Percentiles rank a stretch among this genome's conserved stretches.
Conservation (phyloP, 2,113 vertebrate species). For the Nothocercus nigrocapillus region DNA sequence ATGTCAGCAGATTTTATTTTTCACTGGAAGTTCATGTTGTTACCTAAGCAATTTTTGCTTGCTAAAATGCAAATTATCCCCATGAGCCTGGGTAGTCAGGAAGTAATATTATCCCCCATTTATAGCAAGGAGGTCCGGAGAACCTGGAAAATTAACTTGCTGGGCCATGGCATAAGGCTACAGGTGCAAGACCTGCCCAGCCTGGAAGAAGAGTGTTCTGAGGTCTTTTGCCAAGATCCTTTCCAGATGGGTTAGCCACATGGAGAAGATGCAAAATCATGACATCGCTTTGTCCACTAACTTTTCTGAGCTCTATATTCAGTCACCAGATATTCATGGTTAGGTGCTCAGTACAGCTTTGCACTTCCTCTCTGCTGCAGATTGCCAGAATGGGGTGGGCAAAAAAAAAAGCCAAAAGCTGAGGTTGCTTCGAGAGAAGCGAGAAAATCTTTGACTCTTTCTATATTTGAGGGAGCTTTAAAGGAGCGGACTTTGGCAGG, state of each 20-base stretch:
- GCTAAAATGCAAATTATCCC: background rate
- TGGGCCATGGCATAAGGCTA: background rate
- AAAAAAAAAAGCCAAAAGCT: background rate
- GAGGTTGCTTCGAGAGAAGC: background rate
- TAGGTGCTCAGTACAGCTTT: background rate
- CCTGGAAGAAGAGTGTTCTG: background rate
- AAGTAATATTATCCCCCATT: too few relatives aligned
- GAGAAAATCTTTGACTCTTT: background rate
- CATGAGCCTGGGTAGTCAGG: background rate
- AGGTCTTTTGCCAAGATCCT: background rate
- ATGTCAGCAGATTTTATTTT: background rate
- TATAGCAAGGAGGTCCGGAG: background rate
- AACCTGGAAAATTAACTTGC: background rate
- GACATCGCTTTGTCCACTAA: fast-evolving
- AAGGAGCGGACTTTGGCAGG: background rate
- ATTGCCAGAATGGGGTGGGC: background rate
- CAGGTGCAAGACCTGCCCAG: background rate
- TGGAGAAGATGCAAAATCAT: background rate
- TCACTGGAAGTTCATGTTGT: background rate
- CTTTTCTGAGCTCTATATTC: background rate
- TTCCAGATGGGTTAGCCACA: background rate
- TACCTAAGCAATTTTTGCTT: background rate
- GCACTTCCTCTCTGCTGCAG: background rate
- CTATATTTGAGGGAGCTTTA: background rate
- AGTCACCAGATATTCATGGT: background rate